phyloP scores from a whole-genome alignment of 2,113 vertebrate species.

The Osmerus mordax region DNA sequence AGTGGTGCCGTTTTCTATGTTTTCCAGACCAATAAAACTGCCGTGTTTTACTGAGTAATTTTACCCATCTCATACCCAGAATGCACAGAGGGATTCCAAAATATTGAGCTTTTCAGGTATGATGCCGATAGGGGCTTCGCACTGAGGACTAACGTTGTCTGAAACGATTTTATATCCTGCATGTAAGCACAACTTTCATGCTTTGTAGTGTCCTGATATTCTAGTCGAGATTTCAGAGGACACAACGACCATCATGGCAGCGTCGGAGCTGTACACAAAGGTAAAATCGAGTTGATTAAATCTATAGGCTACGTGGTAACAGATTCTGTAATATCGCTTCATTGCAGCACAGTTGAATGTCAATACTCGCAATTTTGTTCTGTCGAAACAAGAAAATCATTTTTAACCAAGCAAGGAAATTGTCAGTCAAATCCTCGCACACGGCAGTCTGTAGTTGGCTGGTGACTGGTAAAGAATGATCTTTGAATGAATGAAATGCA shows the following conservation, averaged over 20 bases:
- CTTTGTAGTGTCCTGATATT: constrained; percentile 46
- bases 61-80: constrained; percentile 74
- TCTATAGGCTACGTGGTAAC: neutral
- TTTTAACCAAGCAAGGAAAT: neutral
- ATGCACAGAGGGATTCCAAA: constrained; percentile 76
- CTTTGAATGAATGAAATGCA: constrained; percentile 48
- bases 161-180: constrained; percentile 20
- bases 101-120: constrained; percentile 60
- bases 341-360: neutral
- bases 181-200: constrained; percentile 30
- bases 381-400: no score
- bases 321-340: neutral
- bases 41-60: constrained; percentile 56
- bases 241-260: constrained; percentile 78
- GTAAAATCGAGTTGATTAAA: constrained; percentile 59
- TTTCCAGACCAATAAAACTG: constrained; percentile 52
- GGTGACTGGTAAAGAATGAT: neutral
- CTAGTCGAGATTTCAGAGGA: constrained; percentile 58
- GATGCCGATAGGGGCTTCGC: constrained; percentile 64
- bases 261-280: constrained; percentile 93
- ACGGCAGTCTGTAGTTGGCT: neutral
- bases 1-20: constrained; percentile 29
- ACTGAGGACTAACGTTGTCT: constrained; percentile 51
- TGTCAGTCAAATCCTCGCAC: constrained; percentile 10
- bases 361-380: no score